Percentiles rank a stretch among this genome's conserved stretches.
Evolutionary conservation across 2,888 invertebrate species (phyloP).

Genomic region (Orchesellides sinensis): DNA sequence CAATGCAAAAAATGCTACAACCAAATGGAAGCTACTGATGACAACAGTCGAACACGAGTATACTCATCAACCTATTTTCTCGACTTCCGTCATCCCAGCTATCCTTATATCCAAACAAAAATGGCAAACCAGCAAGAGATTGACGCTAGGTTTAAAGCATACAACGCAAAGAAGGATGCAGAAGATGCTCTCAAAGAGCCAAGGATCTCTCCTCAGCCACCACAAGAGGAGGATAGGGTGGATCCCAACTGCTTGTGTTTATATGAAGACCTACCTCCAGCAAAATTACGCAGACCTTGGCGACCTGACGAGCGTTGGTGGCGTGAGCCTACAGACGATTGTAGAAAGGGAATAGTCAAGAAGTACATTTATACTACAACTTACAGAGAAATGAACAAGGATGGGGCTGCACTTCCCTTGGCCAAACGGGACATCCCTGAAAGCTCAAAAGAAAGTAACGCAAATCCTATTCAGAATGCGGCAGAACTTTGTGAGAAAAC

Average conservation of each 20-base stretch:
- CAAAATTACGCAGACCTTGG: slow-evolving; percentile 51
- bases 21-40: slow-evolving; percentile 55
- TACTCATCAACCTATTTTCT: slow-evolving; percentile 69
- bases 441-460: slow-evolving; percentile 60
- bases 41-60: slow-evolving; percentile 47
- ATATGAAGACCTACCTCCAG: slow-evolving; percentile 49
- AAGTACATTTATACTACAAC: slow-evolving; percentile 72
- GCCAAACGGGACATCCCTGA: slow-evolving; percentile 57
- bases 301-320: slow-evolving; percentile 57
- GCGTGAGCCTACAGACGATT: slow-evolving; percentile 62
- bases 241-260: slow-evolving; percentile 61
- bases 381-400: slow-evolving; percentile 73
- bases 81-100: slow-evolving; percentile 68
- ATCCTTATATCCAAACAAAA: slow-evolving; percentile 67
- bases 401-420: slow-evolving; percentile 72
- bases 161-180: slow-evolving; percentile 69
- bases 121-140: slow-evolving; percentile 55
- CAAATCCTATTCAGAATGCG: slow-evolving; percentile 31
- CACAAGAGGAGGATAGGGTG: slow-evolving; percentile 37
- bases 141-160: slow-evolving; percentile 53
- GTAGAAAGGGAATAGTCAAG: slow-evolving; percentile 67
- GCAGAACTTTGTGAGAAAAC: slow-evolving; percentile 51
- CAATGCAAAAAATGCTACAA: slow-evolving; percentile 63
- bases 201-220: slow-evolving; percentile 46
- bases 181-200: slow-evolving; percentile 68